These are phyloP conservation scores for Cryptoprocta ferox DNA, from an alignment of 2,797 vertebrate genomes.

Conservation along the genomic window DNA sequence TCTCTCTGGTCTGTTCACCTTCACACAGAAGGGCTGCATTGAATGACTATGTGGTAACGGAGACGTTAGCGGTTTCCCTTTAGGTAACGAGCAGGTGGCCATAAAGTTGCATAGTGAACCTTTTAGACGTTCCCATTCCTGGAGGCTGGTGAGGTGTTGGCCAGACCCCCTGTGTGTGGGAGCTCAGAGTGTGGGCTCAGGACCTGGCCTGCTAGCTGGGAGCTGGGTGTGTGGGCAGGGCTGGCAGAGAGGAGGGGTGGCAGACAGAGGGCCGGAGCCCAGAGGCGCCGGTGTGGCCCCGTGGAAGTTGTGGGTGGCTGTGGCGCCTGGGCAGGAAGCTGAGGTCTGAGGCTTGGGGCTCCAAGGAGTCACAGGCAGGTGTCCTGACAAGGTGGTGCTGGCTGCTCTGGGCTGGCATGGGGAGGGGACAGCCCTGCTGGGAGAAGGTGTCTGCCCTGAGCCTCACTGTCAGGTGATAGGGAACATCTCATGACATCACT, in stretches of 20 bases:
- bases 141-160: neutral
- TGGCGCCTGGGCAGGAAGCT: neutral
- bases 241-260: neutral
- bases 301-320: rapidly evolving
- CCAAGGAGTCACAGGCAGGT: neutral
- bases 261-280: neutral
- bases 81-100: neutral
- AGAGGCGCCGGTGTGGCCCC: rapidly evolving
- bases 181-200: neutral
- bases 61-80: rapidly evolving
- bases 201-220: neutral
- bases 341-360: neutral
- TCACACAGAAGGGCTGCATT: rapidly evolving
- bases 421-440: neutral
- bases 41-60: rapidly evolving
- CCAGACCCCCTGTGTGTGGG: neutral
- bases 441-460: neutral
- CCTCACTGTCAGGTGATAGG: rapidly evolving
- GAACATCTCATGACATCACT: neutral
- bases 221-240: no score
- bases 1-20: neutral
- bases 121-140: neutral
- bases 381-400: neutral
- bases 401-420: neutral
- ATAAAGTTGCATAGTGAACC: neutral